Percentiles rank a stretch among this genome's conserved stretches.
phyloP scores from a whole-genome alignment of 2,888 invertebrate genomes.

The Troides aeacus region DNA sequence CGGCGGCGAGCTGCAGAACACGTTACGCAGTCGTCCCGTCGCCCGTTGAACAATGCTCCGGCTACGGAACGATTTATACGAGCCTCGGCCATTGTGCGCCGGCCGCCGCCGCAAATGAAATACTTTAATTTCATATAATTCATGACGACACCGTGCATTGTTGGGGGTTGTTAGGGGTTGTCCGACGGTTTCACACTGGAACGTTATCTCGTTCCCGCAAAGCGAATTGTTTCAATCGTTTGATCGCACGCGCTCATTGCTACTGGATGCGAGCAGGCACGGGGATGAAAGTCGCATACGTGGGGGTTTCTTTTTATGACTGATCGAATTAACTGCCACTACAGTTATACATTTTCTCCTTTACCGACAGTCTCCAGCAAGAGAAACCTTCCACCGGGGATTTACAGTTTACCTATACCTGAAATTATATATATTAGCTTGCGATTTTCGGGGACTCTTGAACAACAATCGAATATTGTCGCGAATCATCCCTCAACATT shows the following conservation, averaged over 20 bases:
- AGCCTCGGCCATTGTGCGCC: conserved; percentile 29
- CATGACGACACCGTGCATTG: conserved; percentile 31
- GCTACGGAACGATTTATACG: conserved; percentile 27
- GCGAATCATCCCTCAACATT: too few species aligned
- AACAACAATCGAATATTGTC: too few species aligned
- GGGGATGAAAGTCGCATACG: too few species aligned
- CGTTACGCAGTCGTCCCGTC: conserved; percentile 22
- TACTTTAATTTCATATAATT: conserved; percentile 40
- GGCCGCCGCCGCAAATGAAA: conserved; percentile 34
- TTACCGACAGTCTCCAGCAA: too few species aligned
- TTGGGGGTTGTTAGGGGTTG: conserved; percentile 21
- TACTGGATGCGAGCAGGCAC: too few species aligned
- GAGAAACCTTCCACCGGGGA: too few species aligned
- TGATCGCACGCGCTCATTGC: background rate
- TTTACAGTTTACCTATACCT: too few species aligned
- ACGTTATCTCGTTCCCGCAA: conserved; percentile 4
- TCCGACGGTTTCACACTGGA: conserved; percentile 24
- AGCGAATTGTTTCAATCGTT: background rate
- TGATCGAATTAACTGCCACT: too few species aligned
- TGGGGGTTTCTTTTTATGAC: too few species aligned
- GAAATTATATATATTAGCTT: too few species aligned
- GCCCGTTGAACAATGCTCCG: conserved; percentile 20
- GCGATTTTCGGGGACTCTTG: too few species aligned
- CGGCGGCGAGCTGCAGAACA: conserved; percentile 1
- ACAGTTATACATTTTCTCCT: too few species aligned